Percentiles rank a stretch among this genome's conserved stretches.
Evolutionary conservation across 2,113 vertebrate species (phyloP).

Genomic region (Eubucco bourcierii): DNA sequence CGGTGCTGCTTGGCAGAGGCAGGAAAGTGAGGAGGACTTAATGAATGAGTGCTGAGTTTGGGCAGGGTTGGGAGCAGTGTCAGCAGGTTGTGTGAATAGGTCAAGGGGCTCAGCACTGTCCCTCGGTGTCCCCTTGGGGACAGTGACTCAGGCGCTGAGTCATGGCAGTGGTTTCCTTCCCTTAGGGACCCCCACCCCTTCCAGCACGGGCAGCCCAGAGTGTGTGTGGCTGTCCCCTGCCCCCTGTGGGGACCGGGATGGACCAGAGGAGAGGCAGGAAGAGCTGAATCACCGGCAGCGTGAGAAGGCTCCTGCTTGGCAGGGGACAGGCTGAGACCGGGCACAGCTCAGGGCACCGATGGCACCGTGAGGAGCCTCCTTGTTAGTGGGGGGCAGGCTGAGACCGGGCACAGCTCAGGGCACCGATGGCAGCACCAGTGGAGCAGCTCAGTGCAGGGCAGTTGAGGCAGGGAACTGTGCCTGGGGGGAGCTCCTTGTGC

Average conservation of each 20-base stretch:
- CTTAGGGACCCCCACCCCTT: background rate
- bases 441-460: background rate
- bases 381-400: background rate
- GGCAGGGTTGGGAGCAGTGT: background rate
- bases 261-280: background rate
- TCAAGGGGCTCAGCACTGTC: background rate
- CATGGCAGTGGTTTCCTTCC: background rate
- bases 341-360: rapidly evolving
- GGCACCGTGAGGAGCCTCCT: background rate
- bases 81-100: background rate
- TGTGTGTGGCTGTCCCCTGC: background rate
- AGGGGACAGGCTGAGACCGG: background rate
- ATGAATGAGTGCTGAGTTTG: background rate
- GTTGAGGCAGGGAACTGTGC: background rate
- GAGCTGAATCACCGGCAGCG: background rate
- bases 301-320: background rate
- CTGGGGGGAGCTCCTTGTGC: background rate
- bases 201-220: background rate
- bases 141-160: conserved; percentile 27
- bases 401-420: background rate
- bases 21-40: background rate
- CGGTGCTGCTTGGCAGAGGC: rapidly evolving
- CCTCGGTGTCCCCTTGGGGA: background rate
- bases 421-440: rapidly evolving
- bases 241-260: background rate